Evolutionary conservation across 2,888 invertebrate species (phyloP), one percentile per base, ranked within the genome.

Genomic region (Cataglyphis altisquamis): DNA sequence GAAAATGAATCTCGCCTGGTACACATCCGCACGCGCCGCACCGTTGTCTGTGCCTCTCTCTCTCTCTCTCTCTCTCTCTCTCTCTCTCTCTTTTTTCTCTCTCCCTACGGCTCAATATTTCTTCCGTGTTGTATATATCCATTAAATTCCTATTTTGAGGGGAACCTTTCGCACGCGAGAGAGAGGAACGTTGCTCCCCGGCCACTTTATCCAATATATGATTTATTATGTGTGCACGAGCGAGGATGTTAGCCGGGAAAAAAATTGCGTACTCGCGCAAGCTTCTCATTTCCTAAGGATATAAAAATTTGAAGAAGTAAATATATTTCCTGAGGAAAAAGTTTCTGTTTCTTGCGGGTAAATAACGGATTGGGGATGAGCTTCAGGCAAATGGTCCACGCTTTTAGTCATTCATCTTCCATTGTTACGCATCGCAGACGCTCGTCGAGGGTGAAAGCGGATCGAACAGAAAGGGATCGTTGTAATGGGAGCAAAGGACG

Each of bases 1-100:
- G 77, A 77, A 77, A 77, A 77, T 77, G 77, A 77, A 67, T 77
- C 66, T 63, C 66, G 21, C 64, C 45, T n/a, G 52, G 39, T 77
- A 77, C 66, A 75, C 75, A 77, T 25, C 36, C 77, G 57, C 77
- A 55, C 55, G 67, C 77, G 68, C 77, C 39, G n/a, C 29, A n/a
- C 39, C 48, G 15, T 63, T 18, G n/a, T n/a, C 72, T 39, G 3
- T 25, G 32, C 21, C 9, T 29, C 3, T 12, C 41, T 8, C n/a
- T 25, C 10, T 21, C 39, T 72, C n/a, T 73, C 12, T 10, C 45
- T 60, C 29, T 25, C 25, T 25, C 25, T 25, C 3, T 48, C 10
- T 45, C 67, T 18, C n/a, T 68, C 48, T 52, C 55, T n/a, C n/a
- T 52, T 3, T 12, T 55, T n/a, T 18, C 18, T 18, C 36, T 48